Conservation (phyloP, 2,797 vertebrate genomes). For the Lates japonicus region DNA sequence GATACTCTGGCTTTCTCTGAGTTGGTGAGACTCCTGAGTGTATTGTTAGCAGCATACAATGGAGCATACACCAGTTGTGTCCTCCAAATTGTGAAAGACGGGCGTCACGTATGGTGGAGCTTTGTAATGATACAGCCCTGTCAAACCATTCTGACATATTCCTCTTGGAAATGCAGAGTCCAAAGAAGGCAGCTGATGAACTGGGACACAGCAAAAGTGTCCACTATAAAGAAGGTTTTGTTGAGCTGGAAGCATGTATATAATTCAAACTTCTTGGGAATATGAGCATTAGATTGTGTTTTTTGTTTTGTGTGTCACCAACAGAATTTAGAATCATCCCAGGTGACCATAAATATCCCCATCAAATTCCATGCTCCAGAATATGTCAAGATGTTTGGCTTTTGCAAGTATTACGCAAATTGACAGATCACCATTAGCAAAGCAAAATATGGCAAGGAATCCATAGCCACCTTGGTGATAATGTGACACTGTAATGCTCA, state of each 20-base stretch:
- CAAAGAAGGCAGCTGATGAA: slow-evolving; percentile 8
- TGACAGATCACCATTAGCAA: not conserved
- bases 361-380: not conserved
- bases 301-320: not conserved
- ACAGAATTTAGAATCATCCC: not conserved
- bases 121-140: slow-evolving; percentile 7
- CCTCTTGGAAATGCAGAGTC: slow-evolving; percentile 9
- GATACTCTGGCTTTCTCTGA: not conserved
- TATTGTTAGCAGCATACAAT: not conserved
- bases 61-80: not conserved
- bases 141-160: slow-evolving; percentile 17
- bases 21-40: not conserved
- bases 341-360: not conserved
- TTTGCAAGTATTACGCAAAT: not conserved
- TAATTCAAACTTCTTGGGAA: not conserved
- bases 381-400: not conserved
- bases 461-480: not conserved
- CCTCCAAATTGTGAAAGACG: not conserved
- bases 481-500: not conserved
- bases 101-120: slow-evolving; percentile 3
- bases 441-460: not conserved
- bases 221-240: not conserved
- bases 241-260: not conserved
- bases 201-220: not conserved
- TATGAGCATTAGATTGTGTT: not conserved